These are phyloP conservation scores for Erythrolamprus reginae DNA, from an alignment of 2,113 vertebrate genomes.

Conservation along the genomic window DNA sequence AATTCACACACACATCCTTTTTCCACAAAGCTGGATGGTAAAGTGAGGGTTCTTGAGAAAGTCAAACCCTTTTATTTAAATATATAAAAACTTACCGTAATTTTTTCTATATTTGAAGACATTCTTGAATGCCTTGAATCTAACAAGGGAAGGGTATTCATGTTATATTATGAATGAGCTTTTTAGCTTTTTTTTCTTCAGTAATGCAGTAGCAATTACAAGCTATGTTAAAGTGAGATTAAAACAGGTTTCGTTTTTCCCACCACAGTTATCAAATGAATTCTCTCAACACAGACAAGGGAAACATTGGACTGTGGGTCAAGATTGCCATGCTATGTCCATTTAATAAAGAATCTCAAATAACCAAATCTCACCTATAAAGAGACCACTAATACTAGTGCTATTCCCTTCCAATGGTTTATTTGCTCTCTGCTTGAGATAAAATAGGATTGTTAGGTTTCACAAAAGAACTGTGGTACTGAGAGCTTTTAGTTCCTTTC, in stretches of 20 bases:
- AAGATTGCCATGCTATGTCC: background rate
- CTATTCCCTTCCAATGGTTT: background rate
- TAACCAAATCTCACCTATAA: background rate
- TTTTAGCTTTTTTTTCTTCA: constrained; percentile 1
- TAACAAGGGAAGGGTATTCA: constrained; percentile 22
- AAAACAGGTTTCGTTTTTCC: background rate
- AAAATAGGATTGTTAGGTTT: background rate
- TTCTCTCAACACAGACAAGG: background rate
- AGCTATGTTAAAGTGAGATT: background rate
- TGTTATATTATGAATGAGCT: constrained; percentile 22
- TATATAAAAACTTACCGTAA: constrained; percentile 25
- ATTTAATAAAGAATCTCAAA: background rate
- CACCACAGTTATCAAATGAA: background rate
- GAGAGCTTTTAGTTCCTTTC: background rate
- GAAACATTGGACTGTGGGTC: background rate
- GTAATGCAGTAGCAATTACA: background rate
- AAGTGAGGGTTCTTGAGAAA: background rate
- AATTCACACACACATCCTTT: background rate
- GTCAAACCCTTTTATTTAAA: constrained; percentile 13
- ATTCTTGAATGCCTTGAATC: constrained; percentile 33
- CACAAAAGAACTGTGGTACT: background rate
- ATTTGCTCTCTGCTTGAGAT: background rate
- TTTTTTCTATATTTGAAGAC: constrained; percentile 28
- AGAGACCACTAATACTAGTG: background rate
- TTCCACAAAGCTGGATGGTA: background rate